phyloP scores from a whole-genome alignment of 1,140 invertebrate species.

The Leptopilina clavipes region DNA sequence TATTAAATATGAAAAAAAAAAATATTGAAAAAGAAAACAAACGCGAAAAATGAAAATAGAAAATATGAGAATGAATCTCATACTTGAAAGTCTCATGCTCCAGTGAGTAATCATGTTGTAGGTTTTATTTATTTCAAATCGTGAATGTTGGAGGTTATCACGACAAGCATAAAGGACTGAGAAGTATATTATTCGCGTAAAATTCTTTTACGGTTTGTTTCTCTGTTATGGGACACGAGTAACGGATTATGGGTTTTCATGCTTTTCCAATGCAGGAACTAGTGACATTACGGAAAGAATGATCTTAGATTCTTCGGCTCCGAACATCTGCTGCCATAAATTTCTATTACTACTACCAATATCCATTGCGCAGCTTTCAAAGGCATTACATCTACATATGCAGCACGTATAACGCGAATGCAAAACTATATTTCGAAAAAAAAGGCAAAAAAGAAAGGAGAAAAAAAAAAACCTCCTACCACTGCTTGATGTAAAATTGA shows the following conservation, averaged over 20 bases:
- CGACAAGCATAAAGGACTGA: background rate
- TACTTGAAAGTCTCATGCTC: background rate
- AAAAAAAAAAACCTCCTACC: too few species aligned
- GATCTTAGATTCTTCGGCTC: slow-evolving; percentile 24
- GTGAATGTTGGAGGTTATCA: background rate
- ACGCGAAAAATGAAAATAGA: too few species aligned
- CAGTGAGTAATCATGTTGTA: too few species aligned
- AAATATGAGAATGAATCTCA: too few species aligned
- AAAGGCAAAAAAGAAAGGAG: background rate
- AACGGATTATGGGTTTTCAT: slow-evolving; percentile 4
- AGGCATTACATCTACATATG: background rate
- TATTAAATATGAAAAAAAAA: too few species aligned
- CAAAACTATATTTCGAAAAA: background rate
- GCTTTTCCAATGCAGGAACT: slow-evolving; percentile 17
- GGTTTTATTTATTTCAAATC: background rate
- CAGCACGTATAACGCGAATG: background rate
- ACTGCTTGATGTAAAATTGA: too few species aligned
- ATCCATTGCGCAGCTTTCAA: slow-evolving; percentile 4
- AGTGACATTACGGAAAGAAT: background rate
- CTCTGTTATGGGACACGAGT: slow-evolving; percentile 8
- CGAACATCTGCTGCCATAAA: slow-evolving; percentile 25
- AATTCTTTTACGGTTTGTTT: slow-evolving; percentile 21
- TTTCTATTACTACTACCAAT: slow-evolving; percentile 5
- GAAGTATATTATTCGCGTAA: slow-evolving; percentile 16
- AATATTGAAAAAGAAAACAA: too few species aligned